Evolutionary conservation across 2,888 invertebrate genomes (phyloP).

Genomic region (Dryococelus australis): DNA sequence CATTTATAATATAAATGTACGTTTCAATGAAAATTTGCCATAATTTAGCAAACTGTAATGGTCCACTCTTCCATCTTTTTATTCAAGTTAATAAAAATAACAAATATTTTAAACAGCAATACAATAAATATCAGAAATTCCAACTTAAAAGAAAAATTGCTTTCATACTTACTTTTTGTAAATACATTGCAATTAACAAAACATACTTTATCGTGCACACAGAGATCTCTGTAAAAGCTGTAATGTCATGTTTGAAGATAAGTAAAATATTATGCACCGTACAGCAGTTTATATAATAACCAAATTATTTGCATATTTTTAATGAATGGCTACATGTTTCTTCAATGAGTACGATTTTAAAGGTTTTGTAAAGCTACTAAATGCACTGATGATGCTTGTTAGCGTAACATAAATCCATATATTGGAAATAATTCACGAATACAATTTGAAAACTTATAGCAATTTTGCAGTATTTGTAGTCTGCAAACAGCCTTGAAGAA

Average conservation of each 20-base stretch:
- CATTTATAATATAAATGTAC: constrained; percentile 6
- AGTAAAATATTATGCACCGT: background rate
- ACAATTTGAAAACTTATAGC: background rate
- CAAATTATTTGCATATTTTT: background rate
- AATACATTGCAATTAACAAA: background rate
- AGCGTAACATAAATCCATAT: background rate
- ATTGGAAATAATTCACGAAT: background rate
- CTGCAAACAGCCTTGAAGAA: background rate
- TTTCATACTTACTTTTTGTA: background rate
- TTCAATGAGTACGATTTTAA: background rate
- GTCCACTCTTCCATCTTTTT: background rate
- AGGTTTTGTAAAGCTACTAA: background rate
- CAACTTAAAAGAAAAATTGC: background rate
- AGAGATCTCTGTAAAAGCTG: background rate
- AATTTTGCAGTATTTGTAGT: background rate
- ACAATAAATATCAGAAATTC: background rate
- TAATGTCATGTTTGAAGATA: no score
- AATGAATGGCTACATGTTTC: background rate
- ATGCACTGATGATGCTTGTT: background rate
- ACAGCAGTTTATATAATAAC: background rate
- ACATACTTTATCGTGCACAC: background rate
- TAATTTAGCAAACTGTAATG: background rate
- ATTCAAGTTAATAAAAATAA: background rate
- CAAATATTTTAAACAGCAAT: background rate
- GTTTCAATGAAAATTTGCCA: constrained; percentile 4